Evolutionary conservation across 2,888 invertebrate genomes (phyloP).

Genomic region (Cheilosia vulpina): DNA sequence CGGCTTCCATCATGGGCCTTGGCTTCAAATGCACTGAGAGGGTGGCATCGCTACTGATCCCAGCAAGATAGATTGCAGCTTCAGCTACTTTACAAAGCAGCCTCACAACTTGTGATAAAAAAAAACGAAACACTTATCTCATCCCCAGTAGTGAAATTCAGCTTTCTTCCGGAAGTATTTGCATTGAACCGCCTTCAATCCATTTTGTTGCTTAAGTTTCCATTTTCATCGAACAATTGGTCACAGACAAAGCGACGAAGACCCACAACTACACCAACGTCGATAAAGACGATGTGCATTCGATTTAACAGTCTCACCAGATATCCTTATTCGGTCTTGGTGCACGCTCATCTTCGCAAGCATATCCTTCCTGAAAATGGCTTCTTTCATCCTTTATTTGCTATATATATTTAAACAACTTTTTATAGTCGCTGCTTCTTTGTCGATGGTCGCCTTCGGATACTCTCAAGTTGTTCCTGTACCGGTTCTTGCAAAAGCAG

Average conservation of each 20-base stretch:
- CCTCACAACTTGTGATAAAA: background rate
- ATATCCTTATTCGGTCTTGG: conserved; percentile 45
- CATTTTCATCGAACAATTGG: conserved; percentile 38
- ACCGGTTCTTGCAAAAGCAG: conserved; percentile 7
- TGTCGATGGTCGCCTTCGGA: conserved; percentile 36
- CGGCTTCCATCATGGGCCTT: too few species aligned
- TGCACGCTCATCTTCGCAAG: conserved; percentile 32
- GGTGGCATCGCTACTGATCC: background rate
- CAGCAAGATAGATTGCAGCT: background rate
- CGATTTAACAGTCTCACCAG: conserved; percentile 60
- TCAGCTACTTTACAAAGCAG: background rate
- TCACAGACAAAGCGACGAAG: conserved; percentile 22
- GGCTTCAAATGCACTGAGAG: too few species aligned
- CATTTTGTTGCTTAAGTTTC: conserved; percentile 8
- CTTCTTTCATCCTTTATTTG: conserved; percentile 53
- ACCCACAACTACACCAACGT: background rate
- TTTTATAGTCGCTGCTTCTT: conserved; percentile 38
- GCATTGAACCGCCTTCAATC: background rate
- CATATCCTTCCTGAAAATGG: conserved; percentile 63
- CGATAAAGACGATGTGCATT: conserved; percentile 36
- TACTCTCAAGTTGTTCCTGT: conserved; percentile 40
- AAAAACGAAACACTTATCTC: conserved; percentile 7
- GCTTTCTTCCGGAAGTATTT: conserved; percentile 11
- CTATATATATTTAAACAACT: conserved; percentile 52
- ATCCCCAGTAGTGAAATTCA: background rate